Evolutionary conservation across 2,113 vertebrate genomes (phyloP).

Genomic region (Spilogale gracilis): DNA sequence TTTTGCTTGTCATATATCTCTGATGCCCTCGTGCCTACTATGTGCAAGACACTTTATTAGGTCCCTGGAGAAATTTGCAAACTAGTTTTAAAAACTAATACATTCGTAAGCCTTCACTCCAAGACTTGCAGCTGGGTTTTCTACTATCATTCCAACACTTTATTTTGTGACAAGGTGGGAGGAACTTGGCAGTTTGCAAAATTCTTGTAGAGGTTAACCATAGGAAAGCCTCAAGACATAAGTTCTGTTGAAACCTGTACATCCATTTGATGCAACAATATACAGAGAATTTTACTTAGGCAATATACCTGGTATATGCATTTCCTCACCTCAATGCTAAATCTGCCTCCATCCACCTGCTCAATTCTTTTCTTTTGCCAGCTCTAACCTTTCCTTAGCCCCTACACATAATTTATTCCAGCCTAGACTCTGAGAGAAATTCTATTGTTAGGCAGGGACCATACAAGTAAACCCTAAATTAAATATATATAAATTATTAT

Average conservation of each 20-base stretch:
- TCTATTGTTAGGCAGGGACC: background rate
- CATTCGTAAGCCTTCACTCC: background rate
- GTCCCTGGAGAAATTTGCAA: background rate
- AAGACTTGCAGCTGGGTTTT: constrained; percentile 26
- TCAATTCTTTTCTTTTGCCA: constrained; percentile 14
- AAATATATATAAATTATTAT: background rate
- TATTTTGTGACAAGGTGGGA: constrained; percentile 53
- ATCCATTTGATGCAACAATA: background rate
- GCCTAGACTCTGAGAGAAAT: background rate
- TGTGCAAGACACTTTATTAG: background rate
- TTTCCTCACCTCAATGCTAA: background rate
- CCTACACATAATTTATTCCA: background rate
- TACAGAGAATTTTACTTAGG: constrained; percentile 25
- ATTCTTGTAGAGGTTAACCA: constrained; percentile 44
- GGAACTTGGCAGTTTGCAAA: constrained; percentile 20
- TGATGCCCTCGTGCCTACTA: background rate
- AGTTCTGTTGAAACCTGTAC: constrained; percentile 40
- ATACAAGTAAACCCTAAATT: background rate
- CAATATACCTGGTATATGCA: background rate
- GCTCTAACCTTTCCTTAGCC: constrained; percentile 9
- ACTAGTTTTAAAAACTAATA: constrained; percentile 45
- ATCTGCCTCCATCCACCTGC: background rate
- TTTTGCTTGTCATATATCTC: background rate
- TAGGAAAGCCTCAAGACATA: constrained; percentile 53
- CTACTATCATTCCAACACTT: constrained; percentile 41